These are phyloP conservation scores for Takifugu rubripes DNA, from an alignment of 2,797 vertebrate species.

Conservation along the genomic window DNA sequence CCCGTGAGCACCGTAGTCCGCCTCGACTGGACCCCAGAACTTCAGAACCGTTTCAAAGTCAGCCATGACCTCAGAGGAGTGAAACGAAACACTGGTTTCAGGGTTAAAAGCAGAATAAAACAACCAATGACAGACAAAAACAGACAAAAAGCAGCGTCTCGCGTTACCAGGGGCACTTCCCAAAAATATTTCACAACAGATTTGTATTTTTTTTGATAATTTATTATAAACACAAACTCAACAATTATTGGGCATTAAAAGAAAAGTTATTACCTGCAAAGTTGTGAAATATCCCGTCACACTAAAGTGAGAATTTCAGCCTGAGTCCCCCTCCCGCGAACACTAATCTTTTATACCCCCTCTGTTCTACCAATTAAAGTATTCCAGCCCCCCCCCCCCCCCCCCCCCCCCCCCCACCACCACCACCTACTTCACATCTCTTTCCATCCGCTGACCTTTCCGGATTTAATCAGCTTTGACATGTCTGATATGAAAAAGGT, in stretches of 20 bases:
- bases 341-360: conserved; percentile 68
- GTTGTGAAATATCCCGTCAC: conserved; percentile 25
- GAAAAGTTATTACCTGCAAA: conserved; percentile 45
- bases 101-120: neutral
- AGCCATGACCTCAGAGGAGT: conserved; percentile 60
- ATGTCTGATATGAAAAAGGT: too few species aligned
- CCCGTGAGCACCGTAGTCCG: conserved; percentile 54
- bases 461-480: conserved; percentile 8
- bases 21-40: conserved; percentile 69
- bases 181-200: too few species aligned
- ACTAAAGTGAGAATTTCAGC: conserved; percentile 15
- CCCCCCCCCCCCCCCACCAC: conserved; percentile 6
- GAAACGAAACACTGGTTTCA: conserved; percentile 8
- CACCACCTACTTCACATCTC: conserved; percentile 43
- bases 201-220: neutral
- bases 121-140: neutral
- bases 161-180: too few species aligned
- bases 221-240: neutral
- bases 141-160: too few species aligned
- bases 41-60: conserved; percentile 70
- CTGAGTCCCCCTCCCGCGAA: conserved; percentile 19
- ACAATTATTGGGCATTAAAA: neutral
- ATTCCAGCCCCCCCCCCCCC: conserved; percentile 19
- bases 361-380: conserved; percentile 23
- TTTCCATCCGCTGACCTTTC: conserved; percentile 33